Evolutionary conservation across 2,888 invertebrate species (phyloP), one percentile per base, ranked within the genome.

Genomic region (Agrotis ipsilon): DNA sequence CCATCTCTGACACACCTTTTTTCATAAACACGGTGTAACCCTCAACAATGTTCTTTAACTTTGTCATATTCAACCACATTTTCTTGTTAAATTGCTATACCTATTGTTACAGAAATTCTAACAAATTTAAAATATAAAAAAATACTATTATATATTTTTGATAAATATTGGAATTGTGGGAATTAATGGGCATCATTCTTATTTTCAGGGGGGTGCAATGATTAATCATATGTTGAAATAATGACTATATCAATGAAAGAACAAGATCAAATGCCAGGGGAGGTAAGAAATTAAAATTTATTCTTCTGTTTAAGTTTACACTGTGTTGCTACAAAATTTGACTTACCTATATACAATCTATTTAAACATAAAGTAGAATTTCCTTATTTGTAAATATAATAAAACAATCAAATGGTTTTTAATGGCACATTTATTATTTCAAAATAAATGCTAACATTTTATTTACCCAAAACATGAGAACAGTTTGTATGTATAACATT

Each of bases 201-300:
- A 69, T 76, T 93, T 91, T 65, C 91, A 93, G 93, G 81, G 81
- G 82, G 88, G 85, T 91, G 95, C 90, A 92, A 96, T 96, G 96
- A 90, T 89, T 93, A 90, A 88, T 89, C 89, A 89, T 88, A 92
- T 92, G 87, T 88, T 91, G 81, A 93, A 92, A 95, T 93, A 95
- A 96, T 96, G 96, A 96, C 95, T 88, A 95, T 96, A 93, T 93
- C 96, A 89, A 96, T 95, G 95, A 96, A 95, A 91, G 96, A 96
- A 92, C 95, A 95, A 93, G 96, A 96, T 77, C 93, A 92, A 83
- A 91, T 94, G 92, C 94, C 95, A 81, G 95, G 94, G 95, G 96
- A 95, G 93, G 96, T 95, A 86, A 92, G 91, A 68, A 65, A 64
- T 49, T 52, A 91, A 68, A 65, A 64, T 49, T 52, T 68, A 39